A percentile compares a stretch with the other conserved stretches of the same genome.
Evolutionary conservation across 2,113 vertebrate species (phyloP).

Genomic region (Paratilapia polleni): DNA sequence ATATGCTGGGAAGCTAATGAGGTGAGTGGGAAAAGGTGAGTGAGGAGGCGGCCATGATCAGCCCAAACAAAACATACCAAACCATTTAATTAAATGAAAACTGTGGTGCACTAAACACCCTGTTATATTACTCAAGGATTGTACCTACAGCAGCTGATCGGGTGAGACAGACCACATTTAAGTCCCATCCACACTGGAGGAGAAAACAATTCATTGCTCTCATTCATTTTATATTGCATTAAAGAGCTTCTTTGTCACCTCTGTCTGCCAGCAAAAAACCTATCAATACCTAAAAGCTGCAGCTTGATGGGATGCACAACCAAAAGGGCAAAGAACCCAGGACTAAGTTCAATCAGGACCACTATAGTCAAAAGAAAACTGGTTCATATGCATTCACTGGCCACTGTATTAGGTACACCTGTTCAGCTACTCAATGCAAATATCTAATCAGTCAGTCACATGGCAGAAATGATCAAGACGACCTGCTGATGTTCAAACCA

Average conservation of each 20-base stretch:
- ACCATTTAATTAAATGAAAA: neutral
- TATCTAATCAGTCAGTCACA: neutral
- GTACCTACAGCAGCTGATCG: neutral
- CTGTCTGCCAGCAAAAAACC: neutral
- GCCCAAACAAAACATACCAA: neutral
- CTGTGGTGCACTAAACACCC: neutral
- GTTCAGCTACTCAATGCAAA: neutral
- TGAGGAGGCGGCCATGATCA: neutral
- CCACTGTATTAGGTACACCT: neutral
- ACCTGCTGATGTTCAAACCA: neutral
- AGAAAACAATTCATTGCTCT: neutral
- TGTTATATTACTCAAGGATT: neutral
- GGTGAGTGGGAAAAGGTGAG: neutral
- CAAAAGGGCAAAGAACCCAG: neutral
- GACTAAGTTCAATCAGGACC: neutral
- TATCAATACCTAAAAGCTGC: neutral
- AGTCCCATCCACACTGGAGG: neutral
- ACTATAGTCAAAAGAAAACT: neutral
- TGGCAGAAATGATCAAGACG: neutral
- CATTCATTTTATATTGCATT: neutral
- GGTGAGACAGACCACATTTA: constrained; percentile 6
- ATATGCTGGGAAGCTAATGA: neutral
- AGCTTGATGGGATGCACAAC: neutral
- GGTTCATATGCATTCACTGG: neutral
- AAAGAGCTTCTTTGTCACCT: neutral